Evolutionary conservation across 1,140 invertebrate genomes (phyloP), one percentile per base, ranked within the genome.

Genomic region (Anadara kagoshimensis): DNA sequence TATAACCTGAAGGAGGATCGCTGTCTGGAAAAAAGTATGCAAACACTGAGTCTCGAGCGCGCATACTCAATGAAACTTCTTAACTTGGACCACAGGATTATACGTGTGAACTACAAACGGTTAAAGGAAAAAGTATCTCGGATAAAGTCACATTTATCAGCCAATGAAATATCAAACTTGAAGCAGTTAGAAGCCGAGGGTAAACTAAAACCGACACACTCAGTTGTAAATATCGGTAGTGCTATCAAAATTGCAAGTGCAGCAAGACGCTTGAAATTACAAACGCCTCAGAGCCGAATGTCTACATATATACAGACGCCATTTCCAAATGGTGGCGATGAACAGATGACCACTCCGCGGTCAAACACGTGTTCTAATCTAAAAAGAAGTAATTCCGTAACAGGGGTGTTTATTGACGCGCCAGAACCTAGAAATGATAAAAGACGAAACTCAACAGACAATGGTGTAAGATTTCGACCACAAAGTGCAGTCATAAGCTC

Each of bases 231-330:
- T 59, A 61, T 83, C 11, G 80, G 79, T 12, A 82, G 80, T 64
- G 80, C 86, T 11, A 54, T 85, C 53, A 87, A 87, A 70, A 86
- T 87, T 26, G 84, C 86, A 5, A 81, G 81, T 5, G 84, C 85
- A 3, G 73, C 82, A 18, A 71, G 77, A 24, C 68, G 84, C 58
- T 69, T 86, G 0, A 85, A 86, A 54, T 69, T 80, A 75, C 53
- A 76, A n/a, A 69, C 58, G 5, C 67, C 76, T 1, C 22, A 54
- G 24, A 54, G 63, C 20, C 22, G 51, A 20, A 73, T 64, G n/a
- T 66, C 54, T 14, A 22, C 59, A 4, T 75, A 29, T 47, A 67
- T 14, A 18, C 11, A 14, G 3, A 11, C 24, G 22, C 16, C 53
- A 14, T 16, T 53, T 14, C 36, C 61, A 20, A 53, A 63, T 59